phyloP scores from a whole-genome alignment of 2,888 invertebrate species.

The Pterostichus niger region DNA sequence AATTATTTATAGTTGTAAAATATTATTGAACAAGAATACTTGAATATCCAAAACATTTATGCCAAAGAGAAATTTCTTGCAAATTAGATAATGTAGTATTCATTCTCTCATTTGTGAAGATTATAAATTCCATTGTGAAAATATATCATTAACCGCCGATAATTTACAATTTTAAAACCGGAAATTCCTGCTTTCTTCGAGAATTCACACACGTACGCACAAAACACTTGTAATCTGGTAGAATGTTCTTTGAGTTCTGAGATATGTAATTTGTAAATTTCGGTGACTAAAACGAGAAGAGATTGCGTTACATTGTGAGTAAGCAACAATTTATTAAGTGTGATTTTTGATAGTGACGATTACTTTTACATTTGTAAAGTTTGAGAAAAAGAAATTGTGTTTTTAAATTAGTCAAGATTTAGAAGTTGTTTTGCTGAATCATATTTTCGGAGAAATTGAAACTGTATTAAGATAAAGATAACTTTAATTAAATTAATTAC shows the following conservation, averaged over 20 bases:
- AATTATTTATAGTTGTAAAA: not conserved
- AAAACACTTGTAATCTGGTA: not conserved
- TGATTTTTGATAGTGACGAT: not conserved
- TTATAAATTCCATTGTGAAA: slow-evolving; percentile 18
- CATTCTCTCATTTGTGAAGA: not conserved
- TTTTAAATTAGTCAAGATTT: not conserved
- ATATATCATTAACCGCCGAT: slow-evolving; percentile 25
- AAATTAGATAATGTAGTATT: slow-evolving; percentile 5
- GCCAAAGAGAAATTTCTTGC: not conserved
- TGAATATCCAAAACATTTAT: no score
- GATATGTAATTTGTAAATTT: slow-evolving; percentile 17
- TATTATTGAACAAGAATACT: not conserved
- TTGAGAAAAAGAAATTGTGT: not conserved
- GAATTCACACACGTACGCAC: slow-evolving; percentile 22
- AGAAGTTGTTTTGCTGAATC: not conserved
- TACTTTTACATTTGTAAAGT: not conserved
- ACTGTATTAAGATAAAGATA: not conserved
- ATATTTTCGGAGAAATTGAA: slow-evolving; percentile 15
- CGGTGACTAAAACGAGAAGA: not conserved
- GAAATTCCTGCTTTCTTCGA: slow-evolving; percentile 27
- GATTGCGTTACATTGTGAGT: not conserved
- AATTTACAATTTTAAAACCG: slow-evolving; percentile 30
- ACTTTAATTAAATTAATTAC: not conserved
- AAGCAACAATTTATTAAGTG: not conserved
- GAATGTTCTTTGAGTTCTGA: not conserved